A percentile compares a stretch with the other conserved stretches of the same genome.
These are phyloP conservation scores for Ploceus nigricollis DNA, from an alignment of 2,113 vertebrate species.

Conservation along the genomic window DNA sequence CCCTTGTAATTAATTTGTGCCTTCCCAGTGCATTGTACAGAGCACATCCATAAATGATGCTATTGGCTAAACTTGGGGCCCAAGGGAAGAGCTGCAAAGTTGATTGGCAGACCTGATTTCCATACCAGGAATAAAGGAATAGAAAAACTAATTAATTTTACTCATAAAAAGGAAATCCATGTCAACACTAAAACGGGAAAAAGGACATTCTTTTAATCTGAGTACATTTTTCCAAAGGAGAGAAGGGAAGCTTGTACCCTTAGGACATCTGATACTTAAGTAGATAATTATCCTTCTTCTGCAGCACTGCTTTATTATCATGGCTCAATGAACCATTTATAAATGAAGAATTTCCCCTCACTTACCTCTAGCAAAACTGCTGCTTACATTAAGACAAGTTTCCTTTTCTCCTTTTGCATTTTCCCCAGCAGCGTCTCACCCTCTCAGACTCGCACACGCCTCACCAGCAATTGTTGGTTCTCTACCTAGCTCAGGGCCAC, in stretches of 20 bases:
- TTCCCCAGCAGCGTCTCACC: not conserved
- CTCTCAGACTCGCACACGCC: fast-evolving
- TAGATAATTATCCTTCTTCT: conserved; percentile 77
- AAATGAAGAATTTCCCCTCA: conserved; percentile 74
- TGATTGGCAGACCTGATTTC: conserved; percentile 46
- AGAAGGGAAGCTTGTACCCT: conserved; percentile 66
- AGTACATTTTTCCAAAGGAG: conserved; percentile 72
- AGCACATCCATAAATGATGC: not conserved
- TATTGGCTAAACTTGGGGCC: conserved; percentile 3
- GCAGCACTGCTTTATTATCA: conserved; percentile 73
- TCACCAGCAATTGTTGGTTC: conserved; percentile 8
- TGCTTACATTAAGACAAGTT: conserved; percentile 38
- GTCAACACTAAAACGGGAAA: conserved; percentile 67
- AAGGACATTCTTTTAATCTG: conserved; percentile 64
- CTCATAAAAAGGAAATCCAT: conserved; percentile 64
- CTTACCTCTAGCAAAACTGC: conserved; percentile 67
- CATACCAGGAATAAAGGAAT: conserved; percentile 15
- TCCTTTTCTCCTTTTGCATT: not conserved
- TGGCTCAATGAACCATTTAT: conserved; percentile 74
- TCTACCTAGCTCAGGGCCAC: not conserved
- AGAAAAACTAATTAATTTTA: conserved; percentile 66
- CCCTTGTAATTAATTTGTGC: conserved; percentile 15
- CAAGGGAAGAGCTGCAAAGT: conserved; percentile 24
- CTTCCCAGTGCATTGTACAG: conserved; percentile 14
- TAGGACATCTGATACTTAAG: conserved; percentile 72